Evolutionary conservation across 2,113 vertebrate species (phyloP), one percentile per base, ranked within the genome.

Genomic region (Ictidomys tridecemlineatus): DNA sequence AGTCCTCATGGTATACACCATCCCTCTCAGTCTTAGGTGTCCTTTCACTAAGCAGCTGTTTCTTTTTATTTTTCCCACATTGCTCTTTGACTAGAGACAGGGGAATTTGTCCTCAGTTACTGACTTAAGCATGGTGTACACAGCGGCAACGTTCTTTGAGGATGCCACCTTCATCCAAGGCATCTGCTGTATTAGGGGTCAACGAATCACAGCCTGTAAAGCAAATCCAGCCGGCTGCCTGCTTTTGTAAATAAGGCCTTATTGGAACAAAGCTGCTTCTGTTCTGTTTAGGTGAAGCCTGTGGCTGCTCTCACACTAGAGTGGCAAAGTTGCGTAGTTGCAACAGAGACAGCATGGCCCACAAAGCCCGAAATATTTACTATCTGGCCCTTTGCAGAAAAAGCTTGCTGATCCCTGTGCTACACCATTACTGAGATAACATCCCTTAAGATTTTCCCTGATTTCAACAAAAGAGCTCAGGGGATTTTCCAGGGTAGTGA

Each of bases 291-390:
- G 56, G 18, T 63, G 53, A 61, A 74, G n/a, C 69, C 78, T 74
- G 0, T 84, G 39, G 37, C 73, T 91, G n/a, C 39, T 82, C 94
- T 93, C 73, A 32, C 42, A 18, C 53, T 82, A 37, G 0, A 39
- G 39, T 53, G 26, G 17, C 14, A 16, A 34, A 95, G 69, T 39
- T 91, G 11, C 74, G 24, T 67, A 82, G 37, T 51, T 88, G 17
- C 67, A 88, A 73, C 28, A 48, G 30, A 93, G 78, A 83, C 13
- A 76, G 11, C 13, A 65, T 48, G 42, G n/a, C 37, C 86, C 73
- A 63, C 92, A 89, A 95, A 86, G 39, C n/a, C 80, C 95, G 17
- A 96, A 96, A 79, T 86, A 92, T 86, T 93, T 83, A 89, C 84
- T 51, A 18, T 61, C 24, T 73, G 65, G 32, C 22, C 32, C n/a